phyloP scores from a whole-genome alignment of 1,140 invertebrate genomes.

The Anoplophora glabripennis region DNA sequence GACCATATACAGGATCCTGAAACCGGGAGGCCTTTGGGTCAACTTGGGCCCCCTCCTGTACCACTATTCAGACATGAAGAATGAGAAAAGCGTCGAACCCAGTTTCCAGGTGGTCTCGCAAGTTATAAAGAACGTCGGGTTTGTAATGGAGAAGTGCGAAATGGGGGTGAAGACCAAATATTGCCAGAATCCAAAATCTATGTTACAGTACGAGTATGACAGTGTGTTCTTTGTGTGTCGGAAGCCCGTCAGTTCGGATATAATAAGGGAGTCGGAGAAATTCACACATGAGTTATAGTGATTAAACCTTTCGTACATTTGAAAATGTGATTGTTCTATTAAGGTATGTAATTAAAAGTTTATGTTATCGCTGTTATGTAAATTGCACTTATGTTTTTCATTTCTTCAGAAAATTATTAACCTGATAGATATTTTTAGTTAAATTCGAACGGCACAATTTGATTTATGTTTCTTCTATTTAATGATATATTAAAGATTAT shows the following conservation, averaged over 20 bases:
- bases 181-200: conserved; percentile 88
- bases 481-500: too few species aligned
- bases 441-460: too few species aligned
- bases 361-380: too few species aligned
- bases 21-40: conserved; percentile 84
- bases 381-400: background rate
- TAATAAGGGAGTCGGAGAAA: too few species aligned
- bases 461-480: too few species aligned
- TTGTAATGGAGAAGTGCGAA: conserved; percentile 73
- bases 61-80: conserved; percentile 82
- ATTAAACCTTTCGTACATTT: too few species aligned
- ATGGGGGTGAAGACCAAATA: conserved; percentile 80
- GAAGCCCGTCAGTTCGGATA: conserved; percentile 56
- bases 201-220: conserved; percentile 87
- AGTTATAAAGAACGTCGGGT: conserved; percentile 84
- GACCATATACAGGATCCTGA: conserved; percentile 88
- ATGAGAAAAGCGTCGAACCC: conserved; percentile 91
- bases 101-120: conserved; percentile 81
- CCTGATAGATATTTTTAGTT: too few species aligned
- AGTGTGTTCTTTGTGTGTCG: conserved; percentile 87
- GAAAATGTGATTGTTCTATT: too few species aligned
- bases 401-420: background rate
- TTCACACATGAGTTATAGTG: too few species aligned
- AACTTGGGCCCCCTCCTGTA: conserved; percentile 93
- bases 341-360: too few species aligned